phyloP scores from a whole-genome alignment of 2,888 invertebrate genomes.

The Chalcosyrphus nemorum region DNA sequence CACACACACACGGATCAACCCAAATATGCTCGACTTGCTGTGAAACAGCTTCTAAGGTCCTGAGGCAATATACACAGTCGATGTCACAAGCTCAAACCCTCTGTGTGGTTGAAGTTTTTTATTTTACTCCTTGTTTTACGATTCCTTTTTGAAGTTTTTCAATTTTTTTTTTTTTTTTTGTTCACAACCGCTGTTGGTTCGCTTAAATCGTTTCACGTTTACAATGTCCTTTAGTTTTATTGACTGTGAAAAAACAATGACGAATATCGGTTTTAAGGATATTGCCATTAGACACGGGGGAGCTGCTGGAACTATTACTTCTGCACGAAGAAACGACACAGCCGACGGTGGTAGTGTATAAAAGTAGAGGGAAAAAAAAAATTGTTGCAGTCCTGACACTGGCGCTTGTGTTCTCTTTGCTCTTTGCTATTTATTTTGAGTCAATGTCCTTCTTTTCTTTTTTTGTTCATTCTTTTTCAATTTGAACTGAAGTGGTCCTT shows the following conservation, averaged over 20 bases:
- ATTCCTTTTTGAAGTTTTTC: background rate
- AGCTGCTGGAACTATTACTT: constrained; percentile 61
- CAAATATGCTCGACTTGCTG: background rate
- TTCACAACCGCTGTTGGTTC: constrained; percentile 6
- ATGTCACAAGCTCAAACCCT: constrained; percentile 31
- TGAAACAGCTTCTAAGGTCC: constrained; percentile 40
- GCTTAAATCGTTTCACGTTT: constrained; percentile 67
- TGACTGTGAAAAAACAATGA: constrained; percentile 72
- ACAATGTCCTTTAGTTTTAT: constrained; percentile 72
- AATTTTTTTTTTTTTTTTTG: background rate
- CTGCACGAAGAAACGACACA: constrained; percentile 32
- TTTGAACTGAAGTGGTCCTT: constrained; percentile 28
- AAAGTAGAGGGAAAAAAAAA: constrained; percentile 1
- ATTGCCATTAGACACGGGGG: constrained; percentile 46
- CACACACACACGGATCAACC: constrained; percentile 14
- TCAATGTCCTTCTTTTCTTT: constrained; percentile 14
- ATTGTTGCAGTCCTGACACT: constrained; percentile 29
- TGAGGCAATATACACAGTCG: constrained; percentile 40
- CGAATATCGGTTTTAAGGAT: constrained; percentile 65
- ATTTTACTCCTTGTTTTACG: constrained; percentile 3
- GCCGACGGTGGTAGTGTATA: background rate
- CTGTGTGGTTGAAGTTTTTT: constrained; percentile 32
- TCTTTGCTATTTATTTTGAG: constrained; percentile 43
- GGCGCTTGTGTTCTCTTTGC: constrained; percentile 41
- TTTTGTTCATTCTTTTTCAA: constrained; percentile 1